phyloP scores from a whole-genome alignment of 2,888 invertebrate species.

The Pristionchus japonicus region DNA sequence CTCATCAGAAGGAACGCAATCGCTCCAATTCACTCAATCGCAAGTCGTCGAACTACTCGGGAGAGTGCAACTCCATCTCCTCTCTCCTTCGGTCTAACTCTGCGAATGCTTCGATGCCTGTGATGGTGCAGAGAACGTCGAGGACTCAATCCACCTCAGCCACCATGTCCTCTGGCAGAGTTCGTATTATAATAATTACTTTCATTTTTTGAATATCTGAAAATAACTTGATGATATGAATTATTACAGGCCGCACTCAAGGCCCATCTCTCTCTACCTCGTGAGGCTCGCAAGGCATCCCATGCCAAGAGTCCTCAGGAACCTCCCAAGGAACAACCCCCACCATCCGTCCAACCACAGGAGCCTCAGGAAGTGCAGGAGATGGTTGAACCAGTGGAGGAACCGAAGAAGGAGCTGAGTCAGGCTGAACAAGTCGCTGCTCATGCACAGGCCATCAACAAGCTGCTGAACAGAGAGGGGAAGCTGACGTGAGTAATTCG shows the following conservation, averaged over 20 bases:
- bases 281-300: neutral
- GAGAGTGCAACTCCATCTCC: conserved; percentile 1
- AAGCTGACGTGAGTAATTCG: neutral
- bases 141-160: neutral
- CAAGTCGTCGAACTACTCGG: neutral
- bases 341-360: neutral
- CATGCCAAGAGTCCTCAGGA: neutral
- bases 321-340: conserved; percentile 2
- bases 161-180: neutral
- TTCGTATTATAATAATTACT: too few relatives aligned
- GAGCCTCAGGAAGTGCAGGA: neutral
- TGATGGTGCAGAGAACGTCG: neutral
- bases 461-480: neutral
- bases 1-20: conserved; percentile 12
- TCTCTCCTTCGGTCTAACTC: conserved; percentile 3
- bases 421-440: neutral
- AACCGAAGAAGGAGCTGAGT: neutral
- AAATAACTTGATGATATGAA: neutral
- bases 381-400: neutral
- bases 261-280: neutral
- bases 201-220: neutral
- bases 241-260: neutral
- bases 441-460: neutral
- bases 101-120: neutral
- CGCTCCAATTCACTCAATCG: conserved; percentile 4